Base-by-base conservation (phyloP, 2,888 invertebrate species). In the Lepidonotus clava region DNA sequence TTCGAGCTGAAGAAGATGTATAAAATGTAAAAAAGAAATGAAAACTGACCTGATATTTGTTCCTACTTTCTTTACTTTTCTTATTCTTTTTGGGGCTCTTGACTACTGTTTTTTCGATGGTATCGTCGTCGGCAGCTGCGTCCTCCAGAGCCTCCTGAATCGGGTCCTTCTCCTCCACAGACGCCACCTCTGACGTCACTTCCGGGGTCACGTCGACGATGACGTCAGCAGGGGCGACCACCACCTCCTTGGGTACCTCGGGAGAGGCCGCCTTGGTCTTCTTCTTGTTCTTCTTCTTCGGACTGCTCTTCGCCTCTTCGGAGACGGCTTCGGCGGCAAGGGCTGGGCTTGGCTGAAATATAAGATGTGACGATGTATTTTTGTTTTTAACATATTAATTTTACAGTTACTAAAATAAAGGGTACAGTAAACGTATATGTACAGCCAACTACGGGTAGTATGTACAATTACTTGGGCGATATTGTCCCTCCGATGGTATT, bases 1-100 rank as follows among this genome's bases (percentile, higher is more conserved):
- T n/a, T n/a, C n/a, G n/a, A n/a, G n/a, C n/a, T n/a, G n/a, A n/a
- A n/a, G n/a, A n/a, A n/a, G n/a, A n/a, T n/a, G n/a, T n/a, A n/a
- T n/a, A n/a, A n/a, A n/a, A n/a, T n/a, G n/a, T n/a, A n/a, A n/a
- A n/a, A n/a, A n/a, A n/a, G n/a, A n/a, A 21, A 51, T 14, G 21
- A 51, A 51, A 51, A 14, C 51, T 51, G 11, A 80, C 80, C 80
- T 41, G 80, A 21, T 80, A 80, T 80, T 80, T 80, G 8, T 80
- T 24, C 46, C 80, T 80, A 80, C 80, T 80, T 46, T 80, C 80
- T 80, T 80, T 80, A 80, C 80, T 80, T 24, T 80, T 80, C 51
- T 80, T 80, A 41, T 46, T 80, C 41, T 80, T 41, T 41, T 80
- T 80, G 18, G 80, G 80, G 32, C 80, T 80, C 46, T 51, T 80